Conservation (phyloP, 2,113 vertebrate species). For the Bos javanicus region DNA sequence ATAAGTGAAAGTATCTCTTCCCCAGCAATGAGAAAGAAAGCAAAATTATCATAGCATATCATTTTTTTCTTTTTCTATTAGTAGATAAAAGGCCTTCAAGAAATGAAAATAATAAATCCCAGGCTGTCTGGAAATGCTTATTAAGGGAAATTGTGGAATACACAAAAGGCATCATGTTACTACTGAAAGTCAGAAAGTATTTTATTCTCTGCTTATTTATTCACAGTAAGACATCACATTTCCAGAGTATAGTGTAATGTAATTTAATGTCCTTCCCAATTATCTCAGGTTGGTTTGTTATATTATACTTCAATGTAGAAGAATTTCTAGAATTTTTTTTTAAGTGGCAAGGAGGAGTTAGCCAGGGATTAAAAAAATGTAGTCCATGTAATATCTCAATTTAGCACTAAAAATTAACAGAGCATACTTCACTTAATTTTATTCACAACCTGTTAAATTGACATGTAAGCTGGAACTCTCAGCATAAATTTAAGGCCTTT, state of each 20-base stretch:
- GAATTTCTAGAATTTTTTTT: not conserved
- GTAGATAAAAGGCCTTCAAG: not conserved
- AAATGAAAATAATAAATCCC: conserved; percentile 8
- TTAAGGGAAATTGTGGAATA: not conserved
- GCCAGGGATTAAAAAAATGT: not conserved
- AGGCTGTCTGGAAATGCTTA: conserved; percentile 24
- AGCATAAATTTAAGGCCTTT: not conserved
- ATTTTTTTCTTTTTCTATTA: conserved; percentile 27
- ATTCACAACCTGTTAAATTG: not conserved
- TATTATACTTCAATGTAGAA: not conserved
- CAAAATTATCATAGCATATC: not conserved
- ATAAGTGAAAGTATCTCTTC: not conserved
- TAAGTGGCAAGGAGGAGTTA: not conserved
- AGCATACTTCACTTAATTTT: not conserved
- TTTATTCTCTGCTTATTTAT: not conserved
- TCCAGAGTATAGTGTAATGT: not conserved
- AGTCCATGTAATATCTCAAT: not conserved
- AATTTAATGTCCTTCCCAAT: not conserved
- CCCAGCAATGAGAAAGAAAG: not conserved
- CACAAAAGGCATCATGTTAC: not conserved
- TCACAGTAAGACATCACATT: not conserved
- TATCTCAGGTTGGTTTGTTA: not conserved
- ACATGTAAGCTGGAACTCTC: not conserved
- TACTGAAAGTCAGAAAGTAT: not conserved
- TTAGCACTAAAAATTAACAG: not conserved